phyloP scores from a whole-genome alignment of 2,888 invertebrate genomes.

The Geotrupes spiniger region DNA sequence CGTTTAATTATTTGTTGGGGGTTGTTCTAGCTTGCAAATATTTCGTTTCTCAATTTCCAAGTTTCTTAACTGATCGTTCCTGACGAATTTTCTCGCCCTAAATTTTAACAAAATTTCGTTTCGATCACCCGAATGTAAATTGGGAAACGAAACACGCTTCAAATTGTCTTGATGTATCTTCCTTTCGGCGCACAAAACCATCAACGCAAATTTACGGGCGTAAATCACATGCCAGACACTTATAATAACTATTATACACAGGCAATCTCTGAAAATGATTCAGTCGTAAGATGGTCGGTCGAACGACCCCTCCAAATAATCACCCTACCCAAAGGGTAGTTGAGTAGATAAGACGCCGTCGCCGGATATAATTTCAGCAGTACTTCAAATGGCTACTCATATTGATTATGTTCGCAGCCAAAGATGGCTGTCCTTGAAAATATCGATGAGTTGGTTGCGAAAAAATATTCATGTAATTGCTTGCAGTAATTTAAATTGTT shows the following conservation, averaged over 20 bases:
- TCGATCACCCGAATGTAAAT: background rate
- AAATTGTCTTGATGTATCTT: too few relatives aligned
- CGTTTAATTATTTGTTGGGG: too few relatives aligned
- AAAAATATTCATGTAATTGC: too few relatives aligned
- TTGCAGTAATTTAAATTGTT: too few relatives aligned
- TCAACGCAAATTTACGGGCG: constrained; percentile 16
- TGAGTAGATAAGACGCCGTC: constrained; percentile 30
- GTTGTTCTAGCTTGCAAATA: too few relatives aligned
- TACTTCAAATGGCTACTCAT: constrained; percentile 27
- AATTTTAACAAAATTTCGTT: background rate
- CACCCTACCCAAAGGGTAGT: constrained; percentile 25
- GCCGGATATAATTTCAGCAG: constrained; percentile 22
- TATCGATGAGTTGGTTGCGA: too few relatives aligned
- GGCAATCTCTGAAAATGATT: constrained; percentile 24
- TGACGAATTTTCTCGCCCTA: background rate
- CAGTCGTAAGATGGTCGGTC: constrained; percentile 25
- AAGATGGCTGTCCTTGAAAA: constrained; percentile 23
- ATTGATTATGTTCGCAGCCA: constrained; percentile 22
- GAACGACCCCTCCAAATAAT: constrained; percentile 26
- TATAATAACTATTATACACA: constrained; percentile 17
- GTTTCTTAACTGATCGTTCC: background rate
- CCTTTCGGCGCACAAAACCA: background rate
- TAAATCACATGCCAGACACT: constrained; percentile 21
- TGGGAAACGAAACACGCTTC: too few relatives aligned
- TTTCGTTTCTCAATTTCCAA: too few relatives aligned